Conservation (phyloP, 2,888 invertebrate species). For the Tortricodes alternella region DNA sequence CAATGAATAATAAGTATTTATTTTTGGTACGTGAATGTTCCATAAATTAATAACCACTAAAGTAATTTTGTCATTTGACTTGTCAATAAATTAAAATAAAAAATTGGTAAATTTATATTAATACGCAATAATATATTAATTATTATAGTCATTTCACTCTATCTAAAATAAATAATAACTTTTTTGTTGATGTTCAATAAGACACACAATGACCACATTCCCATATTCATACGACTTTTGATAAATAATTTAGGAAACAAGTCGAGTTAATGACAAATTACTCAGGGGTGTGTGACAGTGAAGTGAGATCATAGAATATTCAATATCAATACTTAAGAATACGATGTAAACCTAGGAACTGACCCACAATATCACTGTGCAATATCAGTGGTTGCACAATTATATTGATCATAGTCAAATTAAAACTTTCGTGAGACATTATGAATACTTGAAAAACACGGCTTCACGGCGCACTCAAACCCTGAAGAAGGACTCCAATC, state of each 20-base stretch:
- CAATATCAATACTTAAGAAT: slow-evolving; percentile 79
- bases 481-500: too few relatives aligned
- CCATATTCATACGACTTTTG: slow-evolving; percentile 13
- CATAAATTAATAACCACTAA: slow-evolving; percentile 59
- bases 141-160: slow-evolving; percentile 31
- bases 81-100: slow-evolving; percentile 36
- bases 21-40: slow-evolving; percentile 74
- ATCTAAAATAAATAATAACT: slow-evolving; percentile 31
- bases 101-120: slow-evolving; percentile 25
- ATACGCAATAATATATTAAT: slow-evolving; percentile 30
- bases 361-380: too few relatives aligned
- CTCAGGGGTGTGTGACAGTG: slow-evolving; percentile 70
- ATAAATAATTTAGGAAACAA: slow-evolving; percentile 29
- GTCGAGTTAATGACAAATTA: slow-evolving; percentile 55
- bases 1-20: slow-evolving; percentile 48
- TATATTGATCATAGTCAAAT: too few relatives aligned
- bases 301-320: slow-evolving; percentile 79
- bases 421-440: too few relatives aligned
- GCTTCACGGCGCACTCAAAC: too few relatives aligned
- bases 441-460: too few relatives aligned
- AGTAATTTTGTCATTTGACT: slow-evolving; percentile 58
- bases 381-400: too few relatives aligned
- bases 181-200: slow-evolving; percentile 20
- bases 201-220: slow-evolving; percentile 27
- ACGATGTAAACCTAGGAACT: slow-evolving; percentile 59